Percentiles rank a stretch among this genome's conserved stretches.
Conservation (phyloP, 2,797 vertebrate species). For the Peromyscus melanophrys region DNA sequence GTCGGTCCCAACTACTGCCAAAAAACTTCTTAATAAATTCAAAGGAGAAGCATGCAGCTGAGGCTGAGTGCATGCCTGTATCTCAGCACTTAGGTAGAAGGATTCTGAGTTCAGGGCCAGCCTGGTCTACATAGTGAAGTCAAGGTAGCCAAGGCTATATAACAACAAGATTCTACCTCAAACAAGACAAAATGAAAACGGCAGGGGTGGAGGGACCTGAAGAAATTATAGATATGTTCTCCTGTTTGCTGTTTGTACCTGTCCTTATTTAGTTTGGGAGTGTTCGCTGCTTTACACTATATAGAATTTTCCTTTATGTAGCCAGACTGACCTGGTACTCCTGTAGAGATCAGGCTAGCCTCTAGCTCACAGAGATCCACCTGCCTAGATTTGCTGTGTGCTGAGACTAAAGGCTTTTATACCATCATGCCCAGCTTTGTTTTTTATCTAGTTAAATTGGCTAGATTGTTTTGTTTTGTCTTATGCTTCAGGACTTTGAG, state of each 20-base stretch:
- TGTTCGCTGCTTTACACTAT: not conserved
- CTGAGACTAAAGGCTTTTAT: not conserved
- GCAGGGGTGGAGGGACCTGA: rapidly evolving
- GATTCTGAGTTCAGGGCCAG: not conserved
- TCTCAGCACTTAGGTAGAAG: not conserved
- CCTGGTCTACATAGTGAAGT: not conserved
- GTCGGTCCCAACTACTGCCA: not conserved
- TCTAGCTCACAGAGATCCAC: not conserved
- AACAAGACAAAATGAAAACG: not conserved
- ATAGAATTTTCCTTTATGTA: constrained; percentile 10
- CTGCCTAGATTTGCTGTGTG: too few species aligned
- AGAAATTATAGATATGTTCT: not conserved
- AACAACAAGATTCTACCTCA: not conserved
- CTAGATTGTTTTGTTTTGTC: not conserved
- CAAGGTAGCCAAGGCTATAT: not conserved
- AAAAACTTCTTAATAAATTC: not conserved
- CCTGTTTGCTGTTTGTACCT: constrained; percentile 22
- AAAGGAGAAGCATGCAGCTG: not conserved
- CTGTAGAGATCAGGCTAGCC: not conserved
- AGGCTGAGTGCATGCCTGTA: not conserved
- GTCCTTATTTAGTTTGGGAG: not conserved
- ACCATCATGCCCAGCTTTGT: not conserved
- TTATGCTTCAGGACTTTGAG: constrained; percentile 34
- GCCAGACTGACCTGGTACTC: not conserved
- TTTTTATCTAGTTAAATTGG: constrained; percentile 31